Evolutionary conservation across 2,888 invertebrate species (phyloP).

Genomic region (Pyrrhosoma nymphula): DNA sequence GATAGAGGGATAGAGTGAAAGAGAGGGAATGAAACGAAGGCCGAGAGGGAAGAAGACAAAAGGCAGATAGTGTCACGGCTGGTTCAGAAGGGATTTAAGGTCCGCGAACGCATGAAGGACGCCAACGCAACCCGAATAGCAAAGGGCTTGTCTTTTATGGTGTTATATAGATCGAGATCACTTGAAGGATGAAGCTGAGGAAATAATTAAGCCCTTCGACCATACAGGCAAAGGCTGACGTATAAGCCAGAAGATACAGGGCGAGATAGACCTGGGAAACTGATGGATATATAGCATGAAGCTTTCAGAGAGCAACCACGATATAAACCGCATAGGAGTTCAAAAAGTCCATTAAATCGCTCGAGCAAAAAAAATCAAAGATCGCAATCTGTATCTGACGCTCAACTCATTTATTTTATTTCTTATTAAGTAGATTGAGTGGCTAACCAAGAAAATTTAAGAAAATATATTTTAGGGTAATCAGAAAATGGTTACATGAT

Average conservation of each 20-base stretch:
- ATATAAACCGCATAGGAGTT: not conserved
- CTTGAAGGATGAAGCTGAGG: conserved; percentile 56
- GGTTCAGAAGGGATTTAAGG: conserved; percentile 54
- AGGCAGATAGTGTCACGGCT: conserved; percentile 58
- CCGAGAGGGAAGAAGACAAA: not conserved
- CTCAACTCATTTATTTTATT: too few species aligned
- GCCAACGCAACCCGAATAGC: conserved; percentile 22
- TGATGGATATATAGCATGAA: conserved; percentile 6
- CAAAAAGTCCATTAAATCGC: conserved; percentile 30
- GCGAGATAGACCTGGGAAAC: conserved; percentile 35
- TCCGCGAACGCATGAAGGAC: conserved; percentile 34
- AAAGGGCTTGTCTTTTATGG: conserved; percentile 28
- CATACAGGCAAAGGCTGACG: conserved; percentile 53
- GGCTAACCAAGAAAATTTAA: too few species aligned
- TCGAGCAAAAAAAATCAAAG: not conserved
- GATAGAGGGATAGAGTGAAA: not conserved
- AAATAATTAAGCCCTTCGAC: conserved; percentile 60
- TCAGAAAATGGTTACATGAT: too few species aligned
- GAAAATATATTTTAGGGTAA: too few species aligned
- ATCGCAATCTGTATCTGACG: not conserved
- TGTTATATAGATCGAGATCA: conserved; percentile 59
- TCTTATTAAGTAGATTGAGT: too few species aligned
- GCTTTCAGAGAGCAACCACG: conserved; percentile 8
- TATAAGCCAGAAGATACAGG: conserved; percentile 45
- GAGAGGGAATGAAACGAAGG: not conserved